Base-by-base conservation (phyloP, 2,797 vertebrate species). In the Halcyon smyrnensis region DNA sequence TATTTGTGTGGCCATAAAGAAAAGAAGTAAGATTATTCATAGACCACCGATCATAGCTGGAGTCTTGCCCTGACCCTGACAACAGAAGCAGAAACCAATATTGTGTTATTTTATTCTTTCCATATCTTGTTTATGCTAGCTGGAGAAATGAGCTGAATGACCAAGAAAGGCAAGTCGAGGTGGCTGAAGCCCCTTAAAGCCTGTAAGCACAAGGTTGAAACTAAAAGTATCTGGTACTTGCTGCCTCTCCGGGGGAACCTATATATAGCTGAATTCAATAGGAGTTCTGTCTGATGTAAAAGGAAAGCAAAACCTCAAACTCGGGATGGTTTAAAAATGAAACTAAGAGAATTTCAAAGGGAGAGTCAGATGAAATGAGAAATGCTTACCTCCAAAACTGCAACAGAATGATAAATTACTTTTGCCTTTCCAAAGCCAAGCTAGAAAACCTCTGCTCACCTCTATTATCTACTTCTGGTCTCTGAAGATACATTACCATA, bases 401-500 rank as follows among this genome's bases (percentile, higher is more conserved):
- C 67, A 98, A 78, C 97, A 97, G 96, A 97, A 98, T 98, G 98
- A 98, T 98, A 97, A 98, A 98, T 98, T 97, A 97, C 98, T 97
- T 98, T 96, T 98, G 97, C 97, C 96, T 98, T 96, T 95, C 94
- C 53, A 62, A 98, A 98, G 96, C 96, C 96, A 93, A 97, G 86
- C 95, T 96, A 46, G 56, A 90, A 97, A 97, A 97, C 97, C 97
- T 97, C 97, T 98, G 97, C 96, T 98, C 97, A 98, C 97, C 97
- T 97, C 98, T 97, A 97, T 98, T 98, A 98, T 98, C 97, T 98
- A 90, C 91, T 97, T 90, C 91, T 96, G 95, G 97, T 98, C 98
- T 98, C 98, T 96, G 96, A 98, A 98, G 98, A 97, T 97, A 14
- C 96, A 98, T 98, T 98, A 98, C 97, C 97, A 98, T 98, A 98